Evolutionary conservation across 2,113 vertebrate species (phyloP).

Genomic region (Upupa epops): DNA sequence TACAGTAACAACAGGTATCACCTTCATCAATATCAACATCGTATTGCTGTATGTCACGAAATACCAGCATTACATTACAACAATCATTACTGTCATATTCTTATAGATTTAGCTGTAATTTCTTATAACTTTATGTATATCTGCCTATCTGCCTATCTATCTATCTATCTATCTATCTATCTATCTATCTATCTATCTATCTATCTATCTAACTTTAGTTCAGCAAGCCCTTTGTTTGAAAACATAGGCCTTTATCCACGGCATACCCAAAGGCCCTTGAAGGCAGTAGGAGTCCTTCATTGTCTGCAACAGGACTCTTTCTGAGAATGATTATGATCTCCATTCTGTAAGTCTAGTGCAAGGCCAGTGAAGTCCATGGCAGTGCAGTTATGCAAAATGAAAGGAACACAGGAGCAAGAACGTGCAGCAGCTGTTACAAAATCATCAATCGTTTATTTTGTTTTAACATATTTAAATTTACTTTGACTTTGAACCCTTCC

Average conservation of each 20-base stretch:
- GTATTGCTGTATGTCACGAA: background rate
- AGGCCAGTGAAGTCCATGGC: background rate
- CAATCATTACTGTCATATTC: background rate
- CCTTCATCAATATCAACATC: background rate
- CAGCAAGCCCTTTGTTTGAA: background rate
- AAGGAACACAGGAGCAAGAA: background rate
- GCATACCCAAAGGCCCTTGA: background rate
- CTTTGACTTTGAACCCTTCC: conserved; percentile 3
- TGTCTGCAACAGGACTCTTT: background rate
- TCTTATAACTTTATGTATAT: too few relatives aligned
- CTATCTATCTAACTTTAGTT: too few relatives aligned
- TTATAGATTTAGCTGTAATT: background rate
- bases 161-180: too few relatives aligned
- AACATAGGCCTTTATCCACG: background rate
- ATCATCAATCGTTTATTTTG: background rate
- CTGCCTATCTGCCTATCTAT: too few relatives aligned
- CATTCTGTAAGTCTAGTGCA: background rate
- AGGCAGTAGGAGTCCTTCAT: background rate
- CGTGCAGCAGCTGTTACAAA: background rate
- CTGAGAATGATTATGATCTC: background rate
- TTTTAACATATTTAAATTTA: conserved; percentile 2
- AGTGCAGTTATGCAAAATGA: background rate
- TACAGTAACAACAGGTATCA: background rate
- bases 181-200: too few relatives aligned
- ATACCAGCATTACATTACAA: background rate